These are phyloP conservation scores for Apotomis betuletana DNA, from an alignment of 2,888 invertebrate species.

Conservation along the genomic window DNA sequence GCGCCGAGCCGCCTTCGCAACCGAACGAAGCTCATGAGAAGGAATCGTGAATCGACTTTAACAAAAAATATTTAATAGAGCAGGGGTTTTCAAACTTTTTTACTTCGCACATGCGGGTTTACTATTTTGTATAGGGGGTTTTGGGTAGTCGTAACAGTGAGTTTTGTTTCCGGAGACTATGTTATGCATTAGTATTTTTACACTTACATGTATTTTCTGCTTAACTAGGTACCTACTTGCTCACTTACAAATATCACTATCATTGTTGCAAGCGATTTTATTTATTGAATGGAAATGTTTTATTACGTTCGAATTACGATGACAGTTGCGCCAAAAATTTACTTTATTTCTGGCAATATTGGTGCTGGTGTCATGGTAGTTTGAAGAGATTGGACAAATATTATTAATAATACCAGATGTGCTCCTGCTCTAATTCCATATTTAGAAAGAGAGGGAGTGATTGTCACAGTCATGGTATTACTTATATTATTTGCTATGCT, in stretches of 20 bases:
- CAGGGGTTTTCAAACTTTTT: too few species aligned
- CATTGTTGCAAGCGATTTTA: conserved; percentile 22
- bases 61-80: too few species aligned
- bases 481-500: not conserved
- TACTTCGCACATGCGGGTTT: too few species aligned
- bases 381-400: conserved; percentile 35
- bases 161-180: too few species aligned
- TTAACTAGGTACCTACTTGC: conserved; percentile 2
- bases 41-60: too few species aligned
- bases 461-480: not conserved
- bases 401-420: not conserved
- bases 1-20: too few species aligned
- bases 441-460: not conserved
- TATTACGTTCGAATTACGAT: conserved; percentile 27
- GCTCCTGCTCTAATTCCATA: not conserved
- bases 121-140: too few species aligned
- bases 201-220: conserved; percentile 5
- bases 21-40: too few species aligned
- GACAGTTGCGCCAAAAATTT: conserved; percentile 24
- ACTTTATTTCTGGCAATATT: not conserved
- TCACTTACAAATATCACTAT: conserved; percentile 18
- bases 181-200: not conserved
- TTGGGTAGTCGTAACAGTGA: too few species aligned
- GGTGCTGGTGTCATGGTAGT: conserved; percentile 44
- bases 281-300: conserved; percentile 28